Percentiles rank a stretch among this genome's conserved stretches.
Evolutionary conservation across 1,140 invertebrate species (phyloP).

Genomic region (Habropoda laboriosa): DNA sequence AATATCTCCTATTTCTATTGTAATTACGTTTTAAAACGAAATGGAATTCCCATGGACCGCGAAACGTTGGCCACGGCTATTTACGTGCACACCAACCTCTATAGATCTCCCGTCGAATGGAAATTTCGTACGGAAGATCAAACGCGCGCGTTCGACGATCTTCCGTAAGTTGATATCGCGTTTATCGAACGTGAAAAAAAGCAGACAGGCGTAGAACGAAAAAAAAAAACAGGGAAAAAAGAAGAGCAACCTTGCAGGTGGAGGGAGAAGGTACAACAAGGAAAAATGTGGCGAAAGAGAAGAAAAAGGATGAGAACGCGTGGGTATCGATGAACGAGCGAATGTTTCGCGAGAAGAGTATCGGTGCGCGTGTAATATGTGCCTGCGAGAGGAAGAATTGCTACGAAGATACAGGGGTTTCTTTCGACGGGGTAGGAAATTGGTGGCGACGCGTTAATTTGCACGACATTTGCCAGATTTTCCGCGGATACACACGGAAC

Average conservation of each 20-base stretch:
- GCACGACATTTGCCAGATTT: slow-evolving; percentile 21
- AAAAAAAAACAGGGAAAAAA: neutral
- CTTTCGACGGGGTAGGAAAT: neutral
- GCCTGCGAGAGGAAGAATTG: too few species aligned
- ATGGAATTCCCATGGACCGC: slow-evolving; percentile 25
- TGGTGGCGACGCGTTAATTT: slow-evolving; percentile 13
- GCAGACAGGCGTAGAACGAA: neutral
- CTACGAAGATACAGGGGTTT: too few species aligned
- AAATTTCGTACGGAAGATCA: slow-evolving; percentile 37
- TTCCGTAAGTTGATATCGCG: slow-evolving; percentile 32
- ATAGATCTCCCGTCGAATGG: slow-evolving; percentile 20
- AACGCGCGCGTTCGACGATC: slow-evolving; percentile 9
- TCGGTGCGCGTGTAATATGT: too few species aligned
- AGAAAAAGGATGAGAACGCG: neutral
- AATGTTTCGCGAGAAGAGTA: too few species aligned
- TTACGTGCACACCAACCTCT: neutral
- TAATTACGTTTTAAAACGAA: slow-evolving; percentile 41
- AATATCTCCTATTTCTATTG: slow-evolving; percentile 50
- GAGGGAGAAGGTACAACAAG: neutral
- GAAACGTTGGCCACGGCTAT: neutral
- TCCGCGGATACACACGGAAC: neutral
- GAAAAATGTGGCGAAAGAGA: neutral
- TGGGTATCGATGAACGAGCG: neutral
- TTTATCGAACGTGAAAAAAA: slow-evolving; percentile 18
- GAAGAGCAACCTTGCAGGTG: too few species aligned